phyloP scores from a whole-genome alignment of 2,113 vertebrate genomes.

The Pan troglodytes region NHGRI_mPanTro3-v2.1_pri NC_072417.2:93926001-93926500 shows the following conservation, averaged over 20 bases:
- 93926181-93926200: no score
- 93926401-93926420: neutral
- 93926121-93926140: fast-evolving
- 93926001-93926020: neutral
- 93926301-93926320: neutral
- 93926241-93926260: neutral
- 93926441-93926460: neutral
- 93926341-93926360: neutral
- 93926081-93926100: fast-evolving
- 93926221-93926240: neutral
- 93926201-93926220: neutral
- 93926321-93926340: neutral
- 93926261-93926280: fast-evolving
- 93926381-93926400: neutral
- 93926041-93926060: fast-evolving
- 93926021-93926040: neutral
- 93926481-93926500: neutral
- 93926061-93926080: no score
- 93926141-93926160: no score
- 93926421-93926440: neutral
- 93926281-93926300: neutral
- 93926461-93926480: neutral
- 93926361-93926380: neutral
- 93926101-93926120: neutral
- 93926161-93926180: neutral